A percentile compares a stretch with the other conserved stretches of the same genome.
These are phyloP conservation scores for Atractosteus spatula DNA, from an alignment of 2,113 vertebrate species.

Conservation along the genomic window DNA sequence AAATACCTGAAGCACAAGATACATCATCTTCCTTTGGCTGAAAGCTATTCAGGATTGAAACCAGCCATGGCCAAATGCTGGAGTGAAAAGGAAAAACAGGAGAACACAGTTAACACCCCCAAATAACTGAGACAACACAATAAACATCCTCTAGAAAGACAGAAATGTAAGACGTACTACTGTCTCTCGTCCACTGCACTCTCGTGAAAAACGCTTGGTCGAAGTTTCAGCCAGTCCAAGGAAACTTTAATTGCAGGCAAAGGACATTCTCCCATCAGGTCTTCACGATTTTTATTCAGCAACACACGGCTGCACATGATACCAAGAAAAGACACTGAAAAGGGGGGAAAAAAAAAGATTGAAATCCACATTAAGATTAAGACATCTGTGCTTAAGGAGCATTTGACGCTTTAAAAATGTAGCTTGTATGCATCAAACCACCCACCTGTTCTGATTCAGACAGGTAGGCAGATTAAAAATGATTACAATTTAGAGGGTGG, in stretches of 20 bases:
- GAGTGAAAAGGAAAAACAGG: slow-evolving; percentile 30
- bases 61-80: slow-evolving; percentile 96
- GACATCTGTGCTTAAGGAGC: too few relatives aligned
- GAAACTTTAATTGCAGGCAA: slow-evolving; percentile 96
- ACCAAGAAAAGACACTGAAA: slow-evolving; percentile 91
- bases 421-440: too few relatives aligned
- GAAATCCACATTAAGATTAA: too few relatives aligned
- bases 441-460: too few relatives aligned
- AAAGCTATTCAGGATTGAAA: slow-evolving; percentile 94
- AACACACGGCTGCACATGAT: slow-evolving; percentile 88
- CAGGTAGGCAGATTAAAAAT: too few relatives aligned
- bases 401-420: too few relatives aligned
- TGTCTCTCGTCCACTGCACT: slow-evolving; percentile 80
- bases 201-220: slow-evolving; percentile 85
- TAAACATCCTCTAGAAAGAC: too few relatives aligned
- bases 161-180: slow-evolving; percentile 72
- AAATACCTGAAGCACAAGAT: slow-evolving; percentile 74
- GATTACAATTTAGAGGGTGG: too few relatives aligned
- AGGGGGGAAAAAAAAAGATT: background rate
- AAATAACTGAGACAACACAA: background rate
- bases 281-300: slow-evolving; percentile 82
- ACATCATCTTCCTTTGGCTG: slow-evolving; percentile 88
- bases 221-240: slow-evolving; percentile 92
- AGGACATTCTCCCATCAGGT: slow-evolving; percentile 81
- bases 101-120: slow-evolving; percentile 18